These are phyloP conservation scores for Eupithecia pulchellata DNA, from an alignment of 2,888 invertebrate species.

Conservation along the genomic window DNA sequence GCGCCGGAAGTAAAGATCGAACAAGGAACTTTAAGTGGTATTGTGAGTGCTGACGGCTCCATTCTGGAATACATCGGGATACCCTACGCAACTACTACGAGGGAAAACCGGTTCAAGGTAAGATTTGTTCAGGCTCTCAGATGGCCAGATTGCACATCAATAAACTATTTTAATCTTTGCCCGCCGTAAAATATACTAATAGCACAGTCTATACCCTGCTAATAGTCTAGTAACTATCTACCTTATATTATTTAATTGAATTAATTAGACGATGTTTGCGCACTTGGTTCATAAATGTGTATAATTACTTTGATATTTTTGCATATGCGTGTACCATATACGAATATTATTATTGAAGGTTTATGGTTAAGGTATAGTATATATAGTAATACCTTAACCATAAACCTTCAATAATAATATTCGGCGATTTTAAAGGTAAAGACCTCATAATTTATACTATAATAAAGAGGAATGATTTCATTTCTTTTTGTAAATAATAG, in stretches of 20 bases:
- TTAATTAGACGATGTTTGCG: neutral
- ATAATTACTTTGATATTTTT: neutral
- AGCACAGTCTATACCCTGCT: too few species aligned
- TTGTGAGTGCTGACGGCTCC: conserved; percentile 69
- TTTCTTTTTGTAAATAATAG: too few species aligned
- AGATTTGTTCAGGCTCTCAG: neutral
- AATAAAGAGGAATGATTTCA: too few species aligned
- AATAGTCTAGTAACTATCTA: too few species aligned
- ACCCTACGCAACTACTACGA: conserved; percentile 72
- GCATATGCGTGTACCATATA: neutral
- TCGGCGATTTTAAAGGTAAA: too few species aligned
- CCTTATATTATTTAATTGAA: neutral
- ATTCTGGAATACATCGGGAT: conserved; percentile 76
- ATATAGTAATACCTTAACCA: too few species aligned
- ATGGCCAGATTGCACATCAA: neutral
- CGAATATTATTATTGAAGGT: too few species aligned
- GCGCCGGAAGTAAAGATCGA: conserved; percentile 71
- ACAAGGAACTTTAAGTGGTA: conserved; percentile 74
- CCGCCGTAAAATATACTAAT: neutral
- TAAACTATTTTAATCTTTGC: neutral
- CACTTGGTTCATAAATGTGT: neutral
- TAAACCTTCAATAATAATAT: too few species aligned
- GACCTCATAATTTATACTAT: too few species aligned
- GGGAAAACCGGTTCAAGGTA: conserved; percentile 72
- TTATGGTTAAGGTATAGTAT: too few species aligned